Evolutionary conservation across 2,113 vertebrate species (phyloP), one percentile per base, ranked within the genome.

Genomic region (Clarias macrocephalus): DNA sequence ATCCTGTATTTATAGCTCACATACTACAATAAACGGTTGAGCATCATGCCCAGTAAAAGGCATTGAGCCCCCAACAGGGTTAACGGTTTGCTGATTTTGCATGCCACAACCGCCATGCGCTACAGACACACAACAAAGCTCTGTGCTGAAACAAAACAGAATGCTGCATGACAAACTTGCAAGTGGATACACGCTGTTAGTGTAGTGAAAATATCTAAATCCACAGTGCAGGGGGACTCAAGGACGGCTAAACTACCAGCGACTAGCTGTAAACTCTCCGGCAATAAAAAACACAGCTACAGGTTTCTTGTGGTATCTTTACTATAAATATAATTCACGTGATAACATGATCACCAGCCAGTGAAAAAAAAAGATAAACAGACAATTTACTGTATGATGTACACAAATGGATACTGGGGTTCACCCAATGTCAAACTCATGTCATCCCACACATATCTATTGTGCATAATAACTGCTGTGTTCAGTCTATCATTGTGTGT

Each of bases 301-400:
- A 62, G 30, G 62, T 81, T 62, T 42, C 30, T 62, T 42, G 57
- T 42, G 79, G 79, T 42, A 62, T 62, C 57, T 42, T 81, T 37
- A 60, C 11, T 80, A 23, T 80, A 80, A 60, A 80, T 80, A 80
- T 80, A 37, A 60, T 60, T 80, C 57, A 62, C 79, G 42, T 62
- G 30, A 81, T 37, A 60, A 62, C 57, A 15, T 6, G 5, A 19
- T 59, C 60, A 80, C 57, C 33, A 33, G 16, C 28, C n/a, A 57
- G 54, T 28, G 37, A 33, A 16, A 37, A 80, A 80, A 21, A 57
- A 21, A 59, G 62, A 80, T 60, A 57, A 80, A 21, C 52, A 6
- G 13, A 54, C 18, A 18, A 42, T 23, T 42, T 42, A 48, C 48
- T 48, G 48, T 6, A 7, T 23, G 37, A 75, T 2, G 19, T 75